A percentile compares a stretch with the other conserved stretches of the same genome.
phyloP scores from a whole-genome alignment of 2,113 vertebrate species.

The Phalacrocorax carbo region DNA sequence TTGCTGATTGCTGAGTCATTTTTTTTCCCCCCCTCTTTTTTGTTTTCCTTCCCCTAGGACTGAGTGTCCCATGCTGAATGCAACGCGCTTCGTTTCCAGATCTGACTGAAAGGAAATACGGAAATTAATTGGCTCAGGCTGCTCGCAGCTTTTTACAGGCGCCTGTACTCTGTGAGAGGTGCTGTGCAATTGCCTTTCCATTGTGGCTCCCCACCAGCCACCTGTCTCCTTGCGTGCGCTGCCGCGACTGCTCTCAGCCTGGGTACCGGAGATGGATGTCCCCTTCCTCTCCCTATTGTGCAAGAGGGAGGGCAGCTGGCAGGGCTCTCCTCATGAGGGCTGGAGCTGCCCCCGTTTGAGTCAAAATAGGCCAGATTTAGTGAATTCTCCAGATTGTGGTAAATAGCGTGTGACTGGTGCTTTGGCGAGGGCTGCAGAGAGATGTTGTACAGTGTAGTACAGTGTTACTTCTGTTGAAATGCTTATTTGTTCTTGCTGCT shows the following conservation, averaged over 20 bases:
- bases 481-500: not conserved
- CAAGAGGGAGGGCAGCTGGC: conserved; percentile 27
- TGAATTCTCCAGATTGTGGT: not conserved
- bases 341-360: not conserved
- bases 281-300: conserved; percentile 1
- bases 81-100: not conserved
- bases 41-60: not conserved
- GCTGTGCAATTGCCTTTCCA: conserved; percentile 1
- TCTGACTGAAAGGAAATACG: conserved; percentile 36
- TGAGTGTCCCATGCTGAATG: not conserved
- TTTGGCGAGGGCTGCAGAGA: not conserved
- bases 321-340: not conserved
- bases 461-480: not conserved
- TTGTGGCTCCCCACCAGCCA: conserved; percentile 17
- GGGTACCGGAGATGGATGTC: not conserved
- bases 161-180: not conserved
- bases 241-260: not conserved
- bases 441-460: not conserved
- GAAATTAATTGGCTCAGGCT: conserved; percentile 50
- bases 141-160: not conserved
- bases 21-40: not conserved
- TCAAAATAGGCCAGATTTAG: conserved; percentile 32
- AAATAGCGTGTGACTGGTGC: not conserved
- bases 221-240: not conserved
- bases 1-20: conserved; percentile 15